These are phyloP conservation scores for Pangasius larnaudii DNA, from an alignment of 2,797 vertebrate genomes.

Conservation along the genomic window DNA sequence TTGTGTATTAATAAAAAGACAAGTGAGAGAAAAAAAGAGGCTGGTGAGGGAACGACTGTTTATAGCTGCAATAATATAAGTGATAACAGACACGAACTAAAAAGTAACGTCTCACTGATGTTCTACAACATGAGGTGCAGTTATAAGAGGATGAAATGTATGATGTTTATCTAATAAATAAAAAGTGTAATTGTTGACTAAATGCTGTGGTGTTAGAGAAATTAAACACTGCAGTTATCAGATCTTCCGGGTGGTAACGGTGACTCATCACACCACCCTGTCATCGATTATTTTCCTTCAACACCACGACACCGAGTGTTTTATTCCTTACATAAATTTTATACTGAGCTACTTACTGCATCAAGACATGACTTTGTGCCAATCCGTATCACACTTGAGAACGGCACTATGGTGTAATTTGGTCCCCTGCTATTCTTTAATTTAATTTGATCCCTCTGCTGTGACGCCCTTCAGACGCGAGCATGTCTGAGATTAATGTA, in stretches of 20 bases:
- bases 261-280: neutral
- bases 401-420: neutral
- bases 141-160: neutral
- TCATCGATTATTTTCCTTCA: neutral
- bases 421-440: conserved; percentile 12
- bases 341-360: neutral
- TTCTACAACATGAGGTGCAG: neutral
- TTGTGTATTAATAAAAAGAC: neutral
- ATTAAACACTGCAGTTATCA: neutral
- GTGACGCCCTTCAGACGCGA: neutral
- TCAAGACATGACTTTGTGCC: neutral
- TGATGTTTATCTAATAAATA: neutral
- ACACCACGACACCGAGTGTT: neutral
- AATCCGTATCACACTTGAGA: neutral
- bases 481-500: conserved; percentile 3
- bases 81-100: neutral
- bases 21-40: neutral
- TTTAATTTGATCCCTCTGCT: neutral
- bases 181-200: neutral
- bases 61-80: neutral
- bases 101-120: neutral
- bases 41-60: neutral
- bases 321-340: too few species aligned
- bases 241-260: neutral
- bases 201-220: neutral